Percentiles rank a stretch among this genome's conserved stretches.
phyloP scores from a whole-genome alignment of 2,113 vertebrate genomes.

The Daphoenositta chrysoptera region DNA sequence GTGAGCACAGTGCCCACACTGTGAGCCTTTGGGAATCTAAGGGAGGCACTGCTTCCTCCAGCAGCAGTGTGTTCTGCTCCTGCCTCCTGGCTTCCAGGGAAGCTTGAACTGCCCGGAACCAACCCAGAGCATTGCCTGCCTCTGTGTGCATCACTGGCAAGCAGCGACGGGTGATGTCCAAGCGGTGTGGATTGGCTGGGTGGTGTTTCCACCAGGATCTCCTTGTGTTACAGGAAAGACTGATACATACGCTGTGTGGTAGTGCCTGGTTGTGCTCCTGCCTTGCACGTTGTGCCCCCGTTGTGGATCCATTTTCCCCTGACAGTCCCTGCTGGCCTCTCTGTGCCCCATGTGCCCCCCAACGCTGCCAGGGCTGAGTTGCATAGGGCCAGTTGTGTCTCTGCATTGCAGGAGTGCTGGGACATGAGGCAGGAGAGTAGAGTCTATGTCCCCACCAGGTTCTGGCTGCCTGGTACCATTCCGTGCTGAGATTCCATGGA shows the following conservation, averaged over 20 bases:
- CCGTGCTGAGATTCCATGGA: background rate
- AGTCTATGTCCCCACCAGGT: background rate
- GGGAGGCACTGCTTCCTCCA: background rate
- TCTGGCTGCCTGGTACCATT: background rate
- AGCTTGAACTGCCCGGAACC: background rate
- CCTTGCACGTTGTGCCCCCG: rapidly evolving
- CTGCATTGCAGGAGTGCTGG: background rate
- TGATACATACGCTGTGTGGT: background rate
- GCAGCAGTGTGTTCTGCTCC: rapidly evolving
- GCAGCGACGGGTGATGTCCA: rapidly evolving
- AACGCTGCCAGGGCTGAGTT: background rate
- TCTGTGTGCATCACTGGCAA: rapidly evolving
- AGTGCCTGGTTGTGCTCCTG: background rate
- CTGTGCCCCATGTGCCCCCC: background rate
- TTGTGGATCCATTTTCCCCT: background rate
- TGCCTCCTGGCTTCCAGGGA: background rate
- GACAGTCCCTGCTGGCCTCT: background rate
- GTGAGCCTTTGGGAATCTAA: rapidly evolving
- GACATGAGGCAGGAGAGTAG: background rate
- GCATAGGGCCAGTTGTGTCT: background rate
- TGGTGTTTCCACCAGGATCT: background rate
- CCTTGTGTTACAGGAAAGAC: background rate
- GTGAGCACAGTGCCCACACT: rapidly evolving
- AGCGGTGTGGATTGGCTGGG: rapidly evolving
- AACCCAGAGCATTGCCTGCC: rapidly evolving